Conservation (phyloP, 2,113 vertebrate species). For the Mellivora capensis region DNA sequence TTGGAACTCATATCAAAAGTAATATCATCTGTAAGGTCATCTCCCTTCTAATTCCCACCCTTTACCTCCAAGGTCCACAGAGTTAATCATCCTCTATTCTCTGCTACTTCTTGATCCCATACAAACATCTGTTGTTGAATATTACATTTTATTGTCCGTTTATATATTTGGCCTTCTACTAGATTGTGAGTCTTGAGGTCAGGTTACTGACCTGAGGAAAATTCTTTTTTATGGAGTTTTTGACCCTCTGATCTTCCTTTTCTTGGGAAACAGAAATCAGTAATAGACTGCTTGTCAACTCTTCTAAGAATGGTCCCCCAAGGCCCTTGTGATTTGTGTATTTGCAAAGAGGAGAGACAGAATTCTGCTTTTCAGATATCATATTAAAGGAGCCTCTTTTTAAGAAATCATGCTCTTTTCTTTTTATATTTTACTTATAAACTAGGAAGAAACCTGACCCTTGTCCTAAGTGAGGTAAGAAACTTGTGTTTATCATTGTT, state of each 20-base stretch:
- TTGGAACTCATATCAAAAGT: neutral
- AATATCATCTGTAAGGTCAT: neutral
- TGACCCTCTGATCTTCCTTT: slow-evolving; percentile 33
- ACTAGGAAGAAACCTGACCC: neutral
- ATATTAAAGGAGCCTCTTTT: neutral
- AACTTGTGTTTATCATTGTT: neutral
- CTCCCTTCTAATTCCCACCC: neutral
- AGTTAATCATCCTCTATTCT: neutral
- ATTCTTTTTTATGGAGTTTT: slow-evolving; percentile 1
- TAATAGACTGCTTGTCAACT: neutral
- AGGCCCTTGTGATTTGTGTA: neutral
- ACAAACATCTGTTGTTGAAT: neutral
- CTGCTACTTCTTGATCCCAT: neutral
- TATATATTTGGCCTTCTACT: neutral
- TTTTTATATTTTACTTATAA: neutral
- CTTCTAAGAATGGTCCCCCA: neutral
- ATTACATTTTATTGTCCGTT: slow-evolving; percentile 50
- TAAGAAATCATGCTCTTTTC: neutral
- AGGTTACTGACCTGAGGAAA: neutral
- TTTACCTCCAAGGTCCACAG: neutral
- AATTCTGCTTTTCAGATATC: neutral
- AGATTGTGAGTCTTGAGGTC: neutral
- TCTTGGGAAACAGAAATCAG: neutral
- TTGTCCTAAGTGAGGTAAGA: neutral
- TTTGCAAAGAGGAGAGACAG: neutral